Conservation (phyloP, 2,113 vertebrate genomes). For the Mormyrus lacerda region DNA sequence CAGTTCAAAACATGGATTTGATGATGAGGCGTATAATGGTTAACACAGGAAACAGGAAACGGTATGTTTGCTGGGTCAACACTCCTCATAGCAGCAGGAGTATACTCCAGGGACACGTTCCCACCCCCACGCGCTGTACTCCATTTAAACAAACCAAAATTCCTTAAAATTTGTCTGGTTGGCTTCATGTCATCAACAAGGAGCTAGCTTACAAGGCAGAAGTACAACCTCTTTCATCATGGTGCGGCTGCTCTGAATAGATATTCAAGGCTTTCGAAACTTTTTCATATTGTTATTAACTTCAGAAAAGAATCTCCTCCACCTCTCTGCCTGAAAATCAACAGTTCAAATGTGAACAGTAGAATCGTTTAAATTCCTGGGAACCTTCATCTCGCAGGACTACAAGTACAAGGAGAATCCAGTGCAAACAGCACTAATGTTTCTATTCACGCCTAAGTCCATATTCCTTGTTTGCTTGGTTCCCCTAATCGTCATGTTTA, state of each 20-base stretch:
- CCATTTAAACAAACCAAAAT: not conserved
- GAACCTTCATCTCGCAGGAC: not conserved
- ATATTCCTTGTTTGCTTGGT: not conserved
- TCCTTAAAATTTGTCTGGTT: not conserved
- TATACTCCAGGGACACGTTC: not conserved
- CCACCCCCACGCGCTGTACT: not conserved
- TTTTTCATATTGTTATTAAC: not conserved
- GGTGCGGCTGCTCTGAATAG: not conserved
- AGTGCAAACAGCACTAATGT: not conserved
- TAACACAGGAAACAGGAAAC: not conserved
- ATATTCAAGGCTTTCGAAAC: not conserved
- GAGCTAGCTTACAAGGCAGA: not conserved
- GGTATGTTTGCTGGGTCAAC: not conserved
- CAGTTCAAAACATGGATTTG: not conserved
- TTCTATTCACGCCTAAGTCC: not conserved
- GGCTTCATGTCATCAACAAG: not conserved
- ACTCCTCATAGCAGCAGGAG: not conserved
- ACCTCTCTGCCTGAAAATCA: not conserved
- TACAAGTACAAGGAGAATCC: not conserved
- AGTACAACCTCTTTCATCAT: not conserved
- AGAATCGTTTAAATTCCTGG: not conserved
- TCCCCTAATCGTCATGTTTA: not conserved
- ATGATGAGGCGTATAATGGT: not conserved
- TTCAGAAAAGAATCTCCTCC: not conserved
- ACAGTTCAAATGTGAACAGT: not conserved